phyloP scores from a whole-genome alignment of 1,140 invertebrate genomes.

The Bombus confusus region DNA sequence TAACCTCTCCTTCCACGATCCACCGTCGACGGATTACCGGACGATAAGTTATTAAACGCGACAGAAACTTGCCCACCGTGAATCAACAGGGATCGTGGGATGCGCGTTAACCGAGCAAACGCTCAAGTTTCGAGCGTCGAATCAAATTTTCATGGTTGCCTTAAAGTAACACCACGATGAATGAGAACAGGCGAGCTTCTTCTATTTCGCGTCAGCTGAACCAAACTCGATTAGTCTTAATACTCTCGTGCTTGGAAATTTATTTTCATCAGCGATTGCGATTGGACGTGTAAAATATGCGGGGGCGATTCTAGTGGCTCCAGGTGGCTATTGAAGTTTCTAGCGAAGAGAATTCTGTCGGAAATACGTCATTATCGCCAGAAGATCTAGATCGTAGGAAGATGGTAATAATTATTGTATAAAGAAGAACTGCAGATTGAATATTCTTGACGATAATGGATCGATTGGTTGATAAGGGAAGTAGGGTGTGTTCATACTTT shows the following conservation, averaged over 20 bases:
- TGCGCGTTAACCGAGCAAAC: neutral
- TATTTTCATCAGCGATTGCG: too few species aligned
- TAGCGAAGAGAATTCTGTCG: neutral
- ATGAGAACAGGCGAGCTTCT: neutral
- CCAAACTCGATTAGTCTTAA: too few species aligned
- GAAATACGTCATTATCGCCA: neutral
- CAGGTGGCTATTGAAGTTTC: neutral
- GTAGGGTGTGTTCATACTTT: too few species aligned
- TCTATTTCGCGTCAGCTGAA: too few species aligned
- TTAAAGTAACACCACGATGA: neutral
- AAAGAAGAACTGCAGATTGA: neutral
- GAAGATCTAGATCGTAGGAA: neutral
- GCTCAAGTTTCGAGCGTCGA: neutral
- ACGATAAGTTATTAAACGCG: conserved; percentile 26
- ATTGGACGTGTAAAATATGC: too few species aligned
- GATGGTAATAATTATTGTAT: neutral
- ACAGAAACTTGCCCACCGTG: neutral
- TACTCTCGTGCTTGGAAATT: too few species aligned
- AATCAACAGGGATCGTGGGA: neutral
- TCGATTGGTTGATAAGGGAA: too few species aligned
- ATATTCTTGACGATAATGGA: too few species aligned
- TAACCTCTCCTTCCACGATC: conserved; percentile 4
- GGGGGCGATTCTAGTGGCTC: too few species aligned
- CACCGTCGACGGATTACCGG: neutral
- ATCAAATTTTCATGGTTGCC: conserved; percentile 10